A percentile compares a stretch with the other conserved stretches of the same genome.
These are phyloP conservation scores for Tupaia chinensis DNA, from an alignment of 2,113 vertebrate species.

Conservation along the genomic window DNA sequence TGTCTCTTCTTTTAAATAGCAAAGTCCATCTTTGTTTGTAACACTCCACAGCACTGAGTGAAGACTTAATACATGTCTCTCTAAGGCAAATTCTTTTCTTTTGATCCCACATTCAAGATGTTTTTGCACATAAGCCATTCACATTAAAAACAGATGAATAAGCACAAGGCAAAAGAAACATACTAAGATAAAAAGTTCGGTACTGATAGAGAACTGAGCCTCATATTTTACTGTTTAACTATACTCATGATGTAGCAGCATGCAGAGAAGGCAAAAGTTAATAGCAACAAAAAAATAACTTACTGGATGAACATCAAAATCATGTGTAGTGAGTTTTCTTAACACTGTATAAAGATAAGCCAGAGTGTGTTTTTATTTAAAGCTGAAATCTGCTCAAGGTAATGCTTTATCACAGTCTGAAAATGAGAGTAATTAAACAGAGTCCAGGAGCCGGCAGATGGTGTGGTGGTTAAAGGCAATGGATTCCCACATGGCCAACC, in stretches of 20 bases:
- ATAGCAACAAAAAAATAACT: neutral
- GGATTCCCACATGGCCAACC: no score
- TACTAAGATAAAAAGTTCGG: neutral
- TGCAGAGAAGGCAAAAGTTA: neutral
- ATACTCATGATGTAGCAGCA: neutral
- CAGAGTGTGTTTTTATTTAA: neutral
- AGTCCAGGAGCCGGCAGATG: neutral
- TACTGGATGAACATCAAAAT: neutral
- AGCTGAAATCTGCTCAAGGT: neutral
- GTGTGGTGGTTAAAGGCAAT: no score
- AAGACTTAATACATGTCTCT: neutral
- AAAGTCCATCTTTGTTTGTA: neutral
- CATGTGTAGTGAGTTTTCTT: neutral
- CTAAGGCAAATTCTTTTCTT: slow-evolving; percentile 32
- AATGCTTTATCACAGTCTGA: neutral
- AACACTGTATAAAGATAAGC: neutral
- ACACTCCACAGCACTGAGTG: neutral
- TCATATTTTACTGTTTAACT: neutral
- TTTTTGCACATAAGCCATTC: slow-evolving; percentile 5
- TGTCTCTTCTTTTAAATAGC: neutral
- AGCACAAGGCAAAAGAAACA: neutral
- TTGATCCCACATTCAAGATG: neutral
- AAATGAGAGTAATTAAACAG: neutral
- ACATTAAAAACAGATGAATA: slow-evolving; percentile 34
- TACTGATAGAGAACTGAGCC: neutral